Conservation (phyloP, 2,888 invertebrate species). For the Galerucella nymphaeae region DNA sequence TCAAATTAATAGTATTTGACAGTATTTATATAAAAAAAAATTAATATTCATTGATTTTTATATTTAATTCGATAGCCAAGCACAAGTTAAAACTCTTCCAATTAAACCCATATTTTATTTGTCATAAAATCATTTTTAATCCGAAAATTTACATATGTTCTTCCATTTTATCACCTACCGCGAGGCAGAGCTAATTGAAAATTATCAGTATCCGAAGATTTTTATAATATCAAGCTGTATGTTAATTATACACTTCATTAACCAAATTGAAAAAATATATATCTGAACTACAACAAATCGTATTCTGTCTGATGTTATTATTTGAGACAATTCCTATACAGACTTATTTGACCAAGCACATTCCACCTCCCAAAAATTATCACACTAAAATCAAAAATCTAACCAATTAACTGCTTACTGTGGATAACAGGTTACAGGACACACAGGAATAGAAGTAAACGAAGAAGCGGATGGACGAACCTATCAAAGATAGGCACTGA, state of each 20-base stretch:
- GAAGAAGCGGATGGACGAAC: too few relatives aligned
- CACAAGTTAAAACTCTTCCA: not conserved
- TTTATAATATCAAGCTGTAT: slow-evolving; percentile 30
- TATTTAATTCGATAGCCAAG: not conserved
- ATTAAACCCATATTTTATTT: not conserved
- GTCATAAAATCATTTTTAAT: slow-evolving; percentile 13
- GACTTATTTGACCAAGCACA: not conserved
- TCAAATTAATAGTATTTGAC: too few relatives aligned
- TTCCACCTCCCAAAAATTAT: not conserved
- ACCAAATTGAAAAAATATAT: slow-evolving; percentile 34
- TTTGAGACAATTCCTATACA: slow-evolving; percentile 6
- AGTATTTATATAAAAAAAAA: too few relatives aligned
- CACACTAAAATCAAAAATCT: too few relatives aligned
- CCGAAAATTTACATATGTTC: slow-evolving; percentile 31
- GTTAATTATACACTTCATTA: slow-evolving; percentile 33
- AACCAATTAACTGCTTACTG: too few relatives aligned
- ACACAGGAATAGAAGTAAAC: too few relatives aligned
- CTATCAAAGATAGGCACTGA: too few relatives aligned
- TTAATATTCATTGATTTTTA: not conserved
- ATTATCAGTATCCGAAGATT: slow-evolving; percentile 27
- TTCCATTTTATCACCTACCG: slow-evolving; percentile 37
- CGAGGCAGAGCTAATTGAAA: slow-evolving; percentile 37
- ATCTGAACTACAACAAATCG: slow-evolving; percentile 32
- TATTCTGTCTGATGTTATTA: slow-evolving; percentile 6
- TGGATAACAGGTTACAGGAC: too few relatives aligned